Evolutionary conservation across 53 echinoderm and acorn worm genomes (phyloP).

Genomic region (Holothuria scabra): DNA sequence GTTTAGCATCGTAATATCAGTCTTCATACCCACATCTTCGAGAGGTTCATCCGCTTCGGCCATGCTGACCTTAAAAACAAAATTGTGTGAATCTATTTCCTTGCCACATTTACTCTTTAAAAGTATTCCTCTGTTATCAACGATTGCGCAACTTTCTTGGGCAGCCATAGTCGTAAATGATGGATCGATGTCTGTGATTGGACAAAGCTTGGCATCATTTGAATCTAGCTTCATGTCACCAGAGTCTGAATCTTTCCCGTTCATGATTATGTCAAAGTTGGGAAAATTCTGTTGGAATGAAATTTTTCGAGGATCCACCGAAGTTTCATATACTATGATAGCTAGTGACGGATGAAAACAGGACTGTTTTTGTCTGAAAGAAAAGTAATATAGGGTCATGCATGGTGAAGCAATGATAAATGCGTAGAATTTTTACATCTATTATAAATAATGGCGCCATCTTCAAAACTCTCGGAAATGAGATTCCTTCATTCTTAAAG

Average conservation of each 20-base stretch:
- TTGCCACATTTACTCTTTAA: neutral
- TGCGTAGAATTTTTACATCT: too few relatives aligned
- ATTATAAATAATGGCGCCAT: too few relatives aligned
- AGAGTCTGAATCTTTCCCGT: neutral
- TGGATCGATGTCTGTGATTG: neutral
- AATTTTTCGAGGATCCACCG: neutral
- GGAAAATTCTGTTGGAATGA: neutral
- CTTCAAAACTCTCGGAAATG: too few relatives aligned
- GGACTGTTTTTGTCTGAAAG: too few relatives aligned
- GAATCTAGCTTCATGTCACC: neutral
- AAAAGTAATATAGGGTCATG: too few relatives aligned
- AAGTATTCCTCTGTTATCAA: neutral
- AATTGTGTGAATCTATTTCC: constrained; percentile 10
- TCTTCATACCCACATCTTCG: neutral
- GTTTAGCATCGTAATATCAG: neutral
- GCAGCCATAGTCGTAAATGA: neutral
- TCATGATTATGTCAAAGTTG: neutral
- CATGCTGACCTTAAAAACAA: neutral
- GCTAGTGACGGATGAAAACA: too few relatives aligned
- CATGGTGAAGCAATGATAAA: too few relatives aligned
- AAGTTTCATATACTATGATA: too few relatives aligned
- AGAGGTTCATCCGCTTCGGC: neutral
- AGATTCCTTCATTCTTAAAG: too few relatives aligned
- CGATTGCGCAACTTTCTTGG: neutral
- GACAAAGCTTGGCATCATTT: neutral